Conservation (phyloP, 2,888 invertebrate genomes). For the Psylliodes chrysocephalus region DNA sequence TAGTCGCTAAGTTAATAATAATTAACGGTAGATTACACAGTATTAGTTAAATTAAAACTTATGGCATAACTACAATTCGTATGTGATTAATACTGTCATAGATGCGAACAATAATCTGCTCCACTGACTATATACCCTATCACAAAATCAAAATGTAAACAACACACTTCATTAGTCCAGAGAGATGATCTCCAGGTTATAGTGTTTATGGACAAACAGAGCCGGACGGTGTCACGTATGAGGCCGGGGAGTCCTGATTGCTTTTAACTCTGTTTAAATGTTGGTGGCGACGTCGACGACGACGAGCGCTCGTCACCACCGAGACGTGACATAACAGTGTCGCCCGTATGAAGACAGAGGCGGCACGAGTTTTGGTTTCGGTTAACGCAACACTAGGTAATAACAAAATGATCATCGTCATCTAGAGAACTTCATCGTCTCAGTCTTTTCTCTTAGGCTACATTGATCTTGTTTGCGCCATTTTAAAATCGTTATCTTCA, state of each 20-base stretch:
- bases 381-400: no score
- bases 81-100: background rate
- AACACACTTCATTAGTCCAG: conserved; percentile 63
- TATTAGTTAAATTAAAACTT: no score
- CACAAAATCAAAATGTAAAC: conserved; percentile 54
- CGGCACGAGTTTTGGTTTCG: background rate
- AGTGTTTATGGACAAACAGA: conserved; percentile 64
- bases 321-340: conserved; percentile 27
- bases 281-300: conserved; percentile 38
- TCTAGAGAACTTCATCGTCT: no score
- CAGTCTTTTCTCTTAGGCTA: no score
- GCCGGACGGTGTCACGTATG: conserved; percentile 59
- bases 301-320: conserved; percentile 29
- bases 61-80: no score
- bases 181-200: conserved; percentile 63
- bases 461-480: no score
- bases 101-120: conserved; percentile 1
- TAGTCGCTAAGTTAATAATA: no score
- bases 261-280: conserved; percentile 43
- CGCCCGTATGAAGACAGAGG: conserved; percentile 19
- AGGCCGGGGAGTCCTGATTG: conserved; percentile 53
- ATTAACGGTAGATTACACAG: no score
- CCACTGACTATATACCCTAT: conserved; percentile 1
- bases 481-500: no score
- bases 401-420: no score